Base-by-base conservation (phyloP, 2,888 invertebrate genomes). In the Gari tellinella region DNA sequence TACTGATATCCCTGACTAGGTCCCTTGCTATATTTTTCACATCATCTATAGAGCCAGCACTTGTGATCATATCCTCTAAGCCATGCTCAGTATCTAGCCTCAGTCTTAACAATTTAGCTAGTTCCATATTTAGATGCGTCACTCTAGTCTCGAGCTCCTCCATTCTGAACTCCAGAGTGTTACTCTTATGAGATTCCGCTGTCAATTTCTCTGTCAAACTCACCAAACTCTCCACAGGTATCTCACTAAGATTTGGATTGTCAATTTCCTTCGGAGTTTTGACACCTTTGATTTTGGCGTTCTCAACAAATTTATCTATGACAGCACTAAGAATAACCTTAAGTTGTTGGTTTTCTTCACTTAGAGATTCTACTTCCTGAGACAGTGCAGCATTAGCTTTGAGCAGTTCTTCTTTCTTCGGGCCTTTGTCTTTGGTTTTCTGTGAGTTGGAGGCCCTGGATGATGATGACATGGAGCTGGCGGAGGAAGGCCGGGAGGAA, bases 101-200 rank as follows among this genome's bases (percentile, higher is more conserved):
- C 64, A 88, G 81, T 56, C 82, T 76, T 40, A 89, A 61, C 63
- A 89, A 70, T 68, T 88, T 89, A 1, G 89, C 89, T 26, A 91
- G 61, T 58, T 89, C 89, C 65, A 81, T 78, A 52, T 81, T 90
- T 70, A 89, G 66, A 68, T 88, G 82, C 17, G 91, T 91, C 23
- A 91, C 82, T 62, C 90, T 73, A n/a, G 88, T 89, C 64, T 91
- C 91, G 23, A 91, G 70, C 49, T 90, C 89, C 63, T 90, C 90
- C 17, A 91, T 67, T 23, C 89, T 65, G 12, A 80, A 77, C 48
- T 88, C 89, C 60, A 88, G 64, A 17, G 80, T 73, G 26, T 76
- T 58, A 67, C 70, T 76, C 57, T 76, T 72, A 48, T 61, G 76
- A 43, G 69, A 61, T 56, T 76, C 76, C 15, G 73, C 73, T 14